Evolutionary conservation across 2,797 vertebrate genomes (phyloP), one percentile per base, ranked within the genome.

Genomic region (Sebastes dallii): DNA sequence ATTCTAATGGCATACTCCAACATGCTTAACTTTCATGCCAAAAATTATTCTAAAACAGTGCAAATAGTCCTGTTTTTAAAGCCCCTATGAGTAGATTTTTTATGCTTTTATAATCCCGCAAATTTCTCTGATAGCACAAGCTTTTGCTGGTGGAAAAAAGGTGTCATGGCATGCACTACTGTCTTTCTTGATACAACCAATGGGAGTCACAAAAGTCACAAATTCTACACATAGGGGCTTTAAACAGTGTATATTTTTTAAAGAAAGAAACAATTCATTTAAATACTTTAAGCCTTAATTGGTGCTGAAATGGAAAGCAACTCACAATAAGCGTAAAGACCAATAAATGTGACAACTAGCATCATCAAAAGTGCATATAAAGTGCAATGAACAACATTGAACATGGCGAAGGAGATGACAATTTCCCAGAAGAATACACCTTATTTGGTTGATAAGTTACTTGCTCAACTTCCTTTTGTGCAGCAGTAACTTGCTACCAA

Each of bases 341-440:
- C 12, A 61, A 24, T 24, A 60, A 54, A 56, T 34, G 10, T 11
- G 10, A 4, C 32, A 34, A 39, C 13, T 39, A 39, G 36, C 58
- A 22, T 30, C 4, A 72, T 64, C 16, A 34, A 34, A 80, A 58
- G 29, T 71, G 56, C 36, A 54, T n/a, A 1, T 12, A 1, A 69
- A 72, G n/a, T 59, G 36, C 29, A 60, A 62, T 27, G 2, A 32
- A 61, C 11, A 61, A 10, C 24, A 39, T 25, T 34, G 29, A 20
- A 64, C 54, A 81, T 25, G 69, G 3, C 1, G 3, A 65, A 30
- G 9, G 22, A 34, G 9, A 1, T 6, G 14, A 16, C 4, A 6
- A 67, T 82, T 82, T 87, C 82, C 72, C 78, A 65, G 39, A 89
- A 71, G 84, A 89, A 89, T 82, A 85, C 90, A 87, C 78, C 3